These are phyloP conservation scores for Myotis planiceps DNA, from an alignment of 2,797 vertebrate species.

Conservation along the genomic window DNA sequence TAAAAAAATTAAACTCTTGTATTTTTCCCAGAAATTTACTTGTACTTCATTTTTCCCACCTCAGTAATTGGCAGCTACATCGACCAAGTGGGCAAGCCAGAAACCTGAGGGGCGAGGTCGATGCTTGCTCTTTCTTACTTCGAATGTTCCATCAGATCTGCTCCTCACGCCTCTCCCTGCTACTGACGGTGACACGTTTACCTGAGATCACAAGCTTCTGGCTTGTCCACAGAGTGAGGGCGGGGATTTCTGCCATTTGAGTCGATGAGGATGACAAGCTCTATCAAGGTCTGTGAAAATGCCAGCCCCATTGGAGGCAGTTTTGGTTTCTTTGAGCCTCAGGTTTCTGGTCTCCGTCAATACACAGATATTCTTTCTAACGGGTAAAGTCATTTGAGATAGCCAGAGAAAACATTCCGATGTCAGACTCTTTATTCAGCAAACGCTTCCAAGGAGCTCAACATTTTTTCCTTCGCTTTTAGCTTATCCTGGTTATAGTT, in stretches of 20 bases:
- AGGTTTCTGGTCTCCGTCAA: constrained; percentile 14
- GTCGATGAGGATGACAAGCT: background rate
- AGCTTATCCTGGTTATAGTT: background rate
- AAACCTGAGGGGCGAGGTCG: background rate
- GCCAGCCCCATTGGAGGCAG: background rate
- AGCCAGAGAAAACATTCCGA: background rate
- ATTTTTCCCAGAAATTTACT: background rate
- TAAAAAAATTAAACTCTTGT: background rate
- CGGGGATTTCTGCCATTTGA: background rate
- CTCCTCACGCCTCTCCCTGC: background rate
- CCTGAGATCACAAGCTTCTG: background rate
- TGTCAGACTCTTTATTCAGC: background rate
- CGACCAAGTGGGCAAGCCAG: background rate
- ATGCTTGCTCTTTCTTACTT: background rate
- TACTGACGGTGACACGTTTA: background rate
- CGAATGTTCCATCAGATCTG: background rate
- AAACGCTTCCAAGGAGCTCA: background rate
- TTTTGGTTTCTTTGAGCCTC: constrained; percentile 25
- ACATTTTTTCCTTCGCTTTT: constrained; percentile 20
- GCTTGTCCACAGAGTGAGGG: background rate
- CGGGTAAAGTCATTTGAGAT: background rate
- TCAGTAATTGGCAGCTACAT: background rate
- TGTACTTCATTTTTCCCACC: background rate
- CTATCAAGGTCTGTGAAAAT: background rate
- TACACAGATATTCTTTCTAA: constrained; percentile 46